These are phyloP conservation scores for Zelleria hepariella DNA, from an alignment of 2,888 invertebrate genomes.

Conservation along the genomic window DNA sequence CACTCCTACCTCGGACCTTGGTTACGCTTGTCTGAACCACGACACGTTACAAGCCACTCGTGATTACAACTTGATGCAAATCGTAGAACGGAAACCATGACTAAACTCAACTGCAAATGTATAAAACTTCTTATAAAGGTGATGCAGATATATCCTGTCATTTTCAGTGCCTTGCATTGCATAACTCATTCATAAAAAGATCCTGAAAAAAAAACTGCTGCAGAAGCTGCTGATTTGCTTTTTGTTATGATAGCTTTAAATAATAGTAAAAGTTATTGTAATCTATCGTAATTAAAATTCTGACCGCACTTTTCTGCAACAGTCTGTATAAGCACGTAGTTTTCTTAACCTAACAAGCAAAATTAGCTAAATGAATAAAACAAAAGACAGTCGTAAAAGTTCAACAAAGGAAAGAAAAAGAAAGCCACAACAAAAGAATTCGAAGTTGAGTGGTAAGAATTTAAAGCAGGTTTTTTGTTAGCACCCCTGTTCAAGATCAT, in stretches of 20 bases:
- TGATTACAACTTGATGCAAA: not conserved
- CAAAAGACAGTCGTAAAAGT: not conserved
- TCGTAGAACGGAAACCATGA: not conserved
- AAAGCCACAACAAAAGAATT: not conserved
- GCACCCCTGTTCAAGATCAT: constrained; percentile 45
- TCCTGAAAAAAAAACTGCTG: no score
- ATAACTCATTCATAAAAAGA: no score
- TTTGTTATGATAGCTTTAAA: no score
- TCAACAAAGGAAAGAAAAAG: not conserved
- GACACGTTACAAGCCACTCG: not conserved
- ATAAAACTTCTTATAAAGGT: no score
- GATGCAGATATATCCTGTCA: no score
- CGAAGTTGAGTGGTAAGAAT: not conserved
- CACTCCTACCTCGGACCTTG: constrained; percentile 6
- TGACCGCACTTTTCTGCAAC: no score
- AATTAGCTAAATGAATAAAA: not conserved
- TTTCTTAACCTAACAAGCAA: not conserved
- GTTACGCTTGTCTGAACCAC: constrained; percentile 3
- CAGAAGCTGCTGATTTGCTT: no score
- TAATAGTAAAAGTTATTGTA: no score
- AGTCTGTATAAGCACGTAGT: no score
- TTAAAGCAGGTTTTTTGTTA: constrained; percentile 39
- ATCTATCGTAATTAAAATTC: no score
- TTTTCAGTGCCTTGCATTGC: no score
- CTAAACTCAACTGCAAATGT: not conserved